phyloP scores from a whole-genome alignment of 2,888 invertebrate species.

The Biston betularia region DNA sequence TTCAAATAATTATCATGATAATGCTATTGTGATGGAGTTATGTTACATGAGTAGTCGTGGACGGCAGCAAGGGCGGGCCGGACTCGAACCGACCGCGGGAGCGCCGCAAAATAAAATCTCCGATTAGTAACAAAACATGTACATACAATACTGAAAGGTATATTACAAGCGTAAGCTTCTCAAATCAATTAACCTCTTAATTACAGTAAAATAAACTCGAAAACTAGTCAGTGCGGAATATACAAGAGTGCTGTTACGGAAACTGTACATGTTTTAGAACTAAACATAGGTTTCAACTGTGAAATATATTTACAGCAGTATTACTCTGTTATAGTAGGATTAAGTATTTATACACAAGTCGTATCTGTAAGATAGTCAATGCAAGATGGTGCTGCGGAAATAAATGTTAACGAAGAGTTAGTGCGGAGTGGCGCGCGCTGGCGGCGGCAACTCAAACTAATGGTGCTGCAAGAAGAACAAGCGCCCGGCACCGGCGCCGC shows the following conservation, averaged over 20 bases:
- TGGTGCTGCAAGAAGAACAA: slow-evolving; percentile 90
- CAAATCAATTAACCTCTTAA: slow-evolving; percentile 80
- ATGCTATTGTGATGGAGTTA: slow-evolving; percentile 62
- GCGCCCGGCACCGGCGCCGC: slow-evolving; percentile 69
- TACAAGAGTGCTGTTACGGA: slow-evolving; percentile 86
- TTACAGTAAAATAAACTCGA: slow-evolving; percentile 82
- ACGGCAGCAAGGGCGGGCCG: slow-evolving; percentile 53
- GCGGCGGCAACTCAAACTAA: slow-evolving; percentile 90
- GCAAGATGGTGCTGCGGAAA: slow-evolving; percentile 87
- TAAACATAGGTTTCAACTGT: slow-evolving; percentile 84
- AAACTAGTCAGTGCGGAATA: slow-evolving; percentile 85
- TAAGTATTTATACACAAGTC: slow-evolving; percentile 82
- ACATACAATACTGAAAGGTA: slow-evolving; percentile 81
- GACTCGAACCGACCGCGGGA: slow-evolving; percentile 48
- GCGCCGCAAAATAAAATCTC: slow-evolving; percentile 74
- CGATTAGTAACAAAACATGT: slow-evolving; percentile 87
- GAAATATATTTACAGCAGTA: slow-evolving; percentile 86
- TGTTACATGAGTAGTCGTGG: slow-evolving; percentile 82
- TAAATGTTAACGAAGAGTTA: slow-evolving; percentile 81
- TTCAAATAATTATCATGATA: slow-evolving; percentile 81
- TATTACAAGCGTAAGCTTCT: slow-evolving; percentile 86
- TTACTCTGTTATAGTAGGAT: slow-evolving; percentile 72
- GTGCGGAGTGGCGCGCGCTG: slow-evolving; percentile 84
- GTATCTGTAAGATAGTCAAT: slow-evolving; percentile 82
- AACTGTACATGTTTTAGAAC: slow-evolving; percentile 88